A percentile compares a stretch with the other conserved stretches of the same genome.
These are phyloP conservation scores for Temnothorax curvispinosus DNA, from an alignment of 1,140 invertebrate species.

Conservation along the genomic window DNA sequence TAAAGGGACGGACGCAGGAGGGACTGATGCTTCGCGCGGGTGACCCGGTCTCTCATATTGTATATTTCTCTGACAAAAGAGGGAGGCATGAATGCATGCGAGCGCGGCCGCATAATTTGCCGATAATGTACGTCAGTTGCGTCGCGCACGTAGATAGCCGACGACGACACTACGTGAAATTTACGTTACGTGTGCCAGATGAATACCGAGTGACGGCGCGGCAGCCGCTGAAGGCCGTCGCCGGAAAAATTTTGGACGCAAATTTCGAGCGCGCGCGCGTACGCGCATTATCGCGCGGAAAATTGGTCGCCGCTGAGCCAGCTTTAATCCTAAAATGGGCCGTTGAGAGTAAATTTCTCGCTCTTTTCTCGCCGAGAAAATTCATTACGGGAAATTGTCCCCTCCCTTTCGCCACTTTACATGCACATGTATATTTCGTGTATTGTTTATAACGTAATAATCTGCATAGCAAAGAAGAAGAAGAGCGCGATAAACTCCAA, in stretches of 20 bases:
- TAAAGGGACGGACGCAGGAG: conserved; percentile 12
- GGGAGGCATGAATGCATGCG: conserved; percentile 58
- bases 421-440: background rate
- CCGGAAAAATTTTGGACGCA: conserved; percentile 36
- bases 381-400: conserved; percentile 32
- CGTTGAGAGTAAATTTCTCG: conserved; percentile 29
- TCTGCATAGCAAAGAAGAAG: background rate
- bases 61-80: conserved; percentile 39
- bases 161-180: conserved; percentile 40
- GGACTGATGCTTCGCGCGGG: conserved; percentile 32
- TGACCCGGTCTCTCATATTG: conserved; percentile 1
- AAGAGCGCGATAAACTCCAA: background rate
- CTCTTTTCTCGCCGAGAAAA: conserved; percentile 13
- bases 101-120: conserved; percentile 59
- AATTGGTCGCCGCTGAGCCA: conserved; percentile 47
- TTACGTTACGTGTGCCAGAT: conserved; percentile 54
- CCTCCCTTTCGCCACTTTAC: background rate
- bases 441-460: background rate
- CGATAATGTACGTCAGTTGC: conserved; percentile 60
- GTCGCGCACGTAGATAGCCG: conserved; percentile 21
- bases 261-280: conserved; percentile 6
- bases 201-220: conserved; percentile 48
- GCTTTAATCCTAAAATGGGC: conserved; percentile 42
- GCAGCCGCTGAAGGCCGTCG: background rate
- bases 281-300: conserved; percentile 56